Conservation (phyloP, 2,888 invertebrate genomes). For the Lepidochrysops patricia region DNA sequence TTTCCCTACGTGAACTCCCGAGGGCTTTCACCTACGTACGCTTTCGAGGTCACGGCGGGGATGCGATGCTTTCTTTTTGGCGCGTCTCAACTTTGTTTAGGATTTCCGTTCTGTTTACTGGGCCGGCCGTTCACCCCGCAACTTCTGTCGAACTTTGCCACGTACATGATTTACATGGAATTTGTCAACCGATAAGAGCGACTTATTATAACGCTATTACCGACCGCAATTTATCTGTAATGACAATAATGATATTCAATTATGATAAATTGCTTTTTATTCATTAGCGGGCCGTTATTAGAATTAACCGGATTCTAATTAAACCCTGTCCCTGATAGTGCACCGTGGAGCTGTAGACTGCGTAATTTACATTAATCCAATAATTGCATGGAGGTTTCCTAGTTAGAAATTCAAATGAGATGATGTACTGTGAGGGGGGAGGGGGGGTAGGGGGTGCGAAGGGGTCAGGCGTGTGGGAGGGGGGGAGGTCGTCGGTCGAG, state of each 20-base stretch:
- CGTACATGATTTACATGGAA: neutral
- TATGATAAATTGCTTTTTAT: slow-evolving; percentile 17
- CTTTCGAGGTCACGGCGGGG: slow-evolving; percentile 71
- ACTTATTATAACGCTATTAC: neutral
- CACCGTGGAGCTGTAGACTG: slow-evolving; percentile 79
- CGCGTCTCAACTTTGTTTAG: slow-evolving; percentile 44
- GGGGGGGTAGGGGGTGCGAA: slow-evolving; percentile 42
- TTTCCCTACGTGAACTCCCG: slow-evolving; percentile 67
- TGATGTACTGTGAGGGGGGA: slow-evolving; percentile 77
- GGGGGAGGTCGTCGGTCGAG: slow-evolving; percentile 40
- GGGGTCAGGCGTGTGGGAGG: slow-evolving; percentile 39
- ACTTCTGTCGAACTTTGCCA: neutral
- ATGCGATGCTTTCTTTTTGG: slow-evolving; percentile 51
- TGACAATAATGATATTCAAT: slow-evolving; percentile 14
- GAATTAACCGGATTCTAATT: slow-evolving; percentile 72
- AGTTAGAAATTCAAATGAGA: slow-evolving; percentile 94
- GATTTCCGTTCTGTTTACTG: slow-evolving; percentile 27
- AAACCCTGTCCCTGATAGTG: slow-evolving; percentile 72
- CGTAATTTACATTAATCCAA: slow-evolving; percentile 95
- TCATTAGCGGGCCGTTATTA: slow-evolving; percentile 48
- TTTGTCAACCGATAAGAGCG: neutral
- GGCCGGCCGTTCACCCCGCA: slow-evolving; percentile 16
- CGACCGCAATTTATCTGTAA: neutral
- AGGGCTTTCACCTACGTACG: slow-evolving; percentile 73
- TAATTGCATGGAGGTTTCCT: slow-evolving; percentile 94